These are phyloP conservation scores for Anoplius nigerrimus DNA, from an alignment of 2,888 invertebrate genomes.

Conservation along the genomic window DNA sequence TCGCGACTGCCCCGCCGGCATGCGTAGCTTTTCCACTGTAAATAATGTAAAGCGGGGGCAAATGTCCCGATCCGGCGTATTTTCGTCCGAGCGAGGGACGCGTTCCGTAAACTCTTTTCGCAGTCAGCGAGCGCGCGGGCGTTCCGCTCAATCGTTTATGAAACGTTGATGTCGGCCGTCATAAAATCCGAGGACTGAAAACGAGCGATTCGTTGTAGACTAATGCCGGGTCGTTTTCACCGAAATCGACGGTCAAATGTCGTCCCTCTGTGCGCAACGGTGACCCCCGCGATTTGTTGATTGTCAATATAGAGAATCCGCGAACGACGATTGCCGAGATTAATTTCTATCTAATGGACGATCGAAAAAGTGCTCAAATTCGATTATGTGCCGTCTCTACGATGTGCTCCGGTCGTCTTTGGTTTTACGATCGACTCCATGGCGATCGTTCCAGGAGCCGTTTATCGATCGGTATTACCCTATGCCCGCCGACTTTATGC, in stretches of 20 bases:
- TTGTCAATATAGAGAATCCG: slow-evolving; percentile 18
- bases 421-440: too few relatives aligned
- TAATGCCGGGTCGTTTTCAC: slow-evolving; percentile 9
- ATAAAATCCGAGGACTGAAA: slow-evolving; percentile 41
- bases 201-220: slow-evolving; percentile 27
- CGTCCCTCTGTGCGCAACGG: not conserved
- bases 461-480: too few relatives aligned
- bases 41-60: slow-evolving; percentile 38
- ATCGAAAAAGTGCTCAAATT: too few relatives aligned
- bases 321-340: not conserved
- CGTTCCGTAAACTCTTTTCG: slow-evolving; percentile 39
- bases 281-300: slow-evolving; percentile 8
- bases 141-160: slow-evolving; percentile 40
- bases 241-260: not conserved
- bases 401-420: too few relatives aligned
- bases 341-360: not conserved
- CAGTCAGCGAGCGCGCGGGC: slow-evolving; percentile 2
- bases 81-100: slow-evolving; percentile 22
- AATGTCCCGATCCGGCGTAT: slow-evolving; percentile 28
- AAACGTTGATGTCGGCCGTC: slow-evolving; percentile 29
- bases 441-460: too few relatives aligned
- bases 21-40: slow-evolving; percentile 11
- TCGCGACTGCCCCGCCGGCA: slow-evolving; percentile 16
- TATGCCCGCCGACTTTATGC: not conserved
- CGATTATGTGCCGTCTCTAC: too few relatives aligned